A percentile compares a stretch with the other conserved stretches of the same genome.
Evolutionary conservation across 1,140 invertebrate species (phyloP).

Genomic region (Meloidogyne chitwoodi): DNA sequence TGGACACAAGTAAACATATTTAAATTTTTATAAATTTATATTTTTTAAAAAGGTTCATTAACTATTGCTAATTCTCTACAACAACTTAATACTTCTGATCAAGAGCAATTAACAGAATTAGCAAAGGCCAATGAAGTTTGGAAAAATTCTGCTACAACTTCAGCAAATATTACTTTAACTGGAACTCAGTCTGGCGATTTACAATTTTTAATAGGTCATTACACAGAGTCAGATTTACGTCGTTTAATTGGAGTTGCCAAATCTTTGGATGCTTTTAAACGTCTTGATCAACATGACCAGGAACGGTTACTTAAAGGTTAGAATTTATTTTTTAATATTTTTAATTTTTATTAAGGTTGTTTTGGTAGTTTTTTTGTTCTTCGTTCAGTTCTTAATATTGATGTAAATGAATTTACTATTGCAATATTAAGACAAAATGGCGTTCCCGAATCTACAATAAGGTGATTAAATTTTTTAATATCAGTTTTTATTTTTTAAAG

Average conservation of each 20-base stretch:
- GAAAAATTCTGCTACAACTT: slow-evolving; percentile 17
- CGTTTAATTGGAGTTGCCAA: slow-evolving; percentile 24
- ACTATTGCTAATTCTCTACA: neutral
- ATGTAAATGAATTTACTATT: slow-evolving; percentile 17
- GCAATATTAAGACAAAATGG: slow-evolving; percentile 22
- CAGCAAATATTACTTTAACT: neutral
- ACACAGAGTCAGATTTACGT: slow-evolving; percentile 24
- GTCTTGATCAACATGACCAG: slow-evolving; percentile 24
- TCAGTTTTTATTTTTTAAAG: slow-evolving; percentile 10
- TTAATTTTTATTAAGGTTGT: neutral
- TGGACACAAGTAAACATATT: slow-evolving; percentile 7
- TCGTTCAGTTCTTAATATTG: slow-evolving; percentile 7
- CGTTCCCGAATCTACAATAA: slow-evolving; percentile 20
- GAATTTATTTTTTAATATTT: neutral
- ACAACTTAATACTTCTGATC: slow-evolving; percentile 11
- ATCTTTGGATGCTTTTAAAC: slow-evolving; percentile 20
- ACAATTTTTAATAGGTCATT: slow-evolving; percentile 6
- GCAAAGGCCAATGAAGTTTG: slow-evolving; percentile 23
- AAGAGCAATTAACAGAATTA: slow-evolving; percentile 25
- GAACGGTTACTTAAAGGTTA: slow-evolving; percentile 26
- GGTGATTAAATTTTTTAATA: neutral
- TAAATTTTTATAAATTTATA: neutral
- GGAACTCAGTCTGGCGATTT: neutral
- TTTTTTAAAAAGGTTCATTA: neutral
- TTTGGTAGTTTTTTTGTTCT: slow-evolving; percentile 13